Percentiles rank a stretch among this genome's conserved stretches.
Evolutionary conservation across 1,140 invertebrate genomes (phyloP).

Genomic region (Pogonognathellus flavescens): DNA sequence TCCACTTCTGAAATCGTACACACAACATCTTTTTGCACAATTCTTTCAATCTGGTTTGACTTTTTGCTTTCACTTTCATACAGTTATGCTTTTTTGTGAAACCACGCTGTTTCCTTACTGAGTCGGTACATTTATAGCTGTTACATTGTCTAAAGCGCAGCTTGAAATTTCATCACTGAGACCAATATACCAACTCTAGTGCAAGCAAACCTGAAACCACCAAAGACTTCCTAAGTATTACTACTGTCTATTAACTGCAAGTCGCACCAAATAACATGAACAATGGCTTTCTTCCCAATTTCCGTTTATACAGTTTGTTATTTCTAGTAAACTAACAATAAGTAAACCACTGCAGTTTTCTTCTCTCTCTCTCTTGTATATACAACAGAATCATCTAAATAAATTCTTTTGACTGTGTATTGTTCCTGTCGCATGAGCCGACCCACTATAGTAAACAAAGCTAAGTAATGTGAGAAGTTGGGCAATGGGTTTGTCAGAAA

Average conservation of each 20-base stretch:
- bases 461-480: no score
- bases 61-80: neutral
- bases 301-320: slow-evolving; percentile 12
- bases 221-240: neutral
- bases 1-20: neutral
- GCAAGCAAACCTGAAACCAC: slow-evolving; percentile 5
- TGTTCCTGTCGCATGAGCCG: no score
- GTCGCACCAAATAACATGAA: slow-evolving; percentile 24
- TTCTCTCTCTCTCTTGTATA: neutral
- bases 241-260: slow-evolving; percentile 25
- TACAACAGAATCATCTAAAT: neutral
- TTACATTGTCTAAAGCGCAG: slow-evolving; percentile 7
- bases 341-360: slow-evolving; percentile 3
- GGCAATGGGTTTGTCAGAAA: no score
- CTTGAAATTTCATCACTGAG: slow-evolving; percentile 30
- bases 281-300: slow-evolving; percentile 5
- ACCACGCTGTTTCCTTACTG: slow-evolving; percentile 28
- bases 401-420: neutral
- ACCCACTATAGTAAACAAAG: no score
- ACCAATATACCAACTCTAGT: neutral
- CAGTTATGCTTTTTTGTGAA: neutral
- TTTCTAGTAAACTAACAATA: no score
- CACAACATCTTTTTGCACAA: neutral
- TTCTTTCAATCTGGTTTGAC: slow-evolving; percentile 18
- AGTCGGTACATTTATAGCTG: slow-evolving; percentile 9